phyloP scores from a whole-genome alignment of 2,113 vertebrate species.

The Octodon degus region DNA sequence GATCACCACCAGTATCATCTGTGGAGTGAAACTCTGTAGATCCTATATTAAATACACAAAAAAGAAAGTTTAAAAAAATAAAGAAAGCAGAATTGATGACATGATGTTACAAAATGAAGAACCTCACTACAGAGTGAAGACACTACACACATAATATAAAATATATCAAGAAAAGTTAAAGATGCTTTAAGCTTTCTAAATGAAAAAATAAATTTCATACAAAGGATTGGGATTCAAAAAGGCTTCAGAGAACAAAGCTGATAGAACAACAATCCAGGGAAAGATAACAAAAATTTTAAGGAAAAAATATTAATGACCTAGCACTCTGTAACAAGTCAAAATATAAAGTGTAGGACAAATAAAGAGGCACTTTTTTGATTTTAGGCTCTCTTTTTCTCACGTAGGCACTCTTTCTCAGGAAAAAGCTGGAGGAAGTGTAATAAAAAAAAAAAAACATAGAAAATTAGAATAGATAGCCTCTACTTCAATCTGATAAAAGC shows the following conservation, averaged over 20 bases:
- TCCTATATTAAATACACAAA: no score
- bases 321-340: not conserved
- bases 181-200: not conserved
- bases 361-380: slow-evolving; percentile 30
- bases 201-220: not conserved
- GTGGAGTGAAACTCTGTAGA: no score
- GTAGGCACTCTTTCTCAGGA: not conserved
- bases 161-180: slow-evolving; percentile 38
- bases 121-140: not conserved
- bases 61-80: not conserved
- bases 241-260: not conserved
- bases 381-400: not conserved
- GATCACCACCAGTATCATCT: no score
- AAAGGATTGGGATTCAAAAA: not conserved
- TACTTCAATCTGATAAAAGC: no score
- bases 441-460: not conserved
- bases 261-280: not conserved
- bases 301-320: slow-evolving; percentile 15
- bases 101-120: not conserved
- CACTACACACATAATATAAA: not conserved
- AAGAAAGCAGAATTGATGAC: not conserved
- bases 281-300: not conserved
- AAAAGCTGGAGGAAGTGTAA: not conserved
- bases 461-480: no score
- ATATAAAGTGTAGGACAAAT: not conserved